Evolutionary conservation across 1,140 invertebrate genomes (phyloP), one percentile per base, ranked within the genome.

Genomic region (Hyphantria cunea): DNA sequence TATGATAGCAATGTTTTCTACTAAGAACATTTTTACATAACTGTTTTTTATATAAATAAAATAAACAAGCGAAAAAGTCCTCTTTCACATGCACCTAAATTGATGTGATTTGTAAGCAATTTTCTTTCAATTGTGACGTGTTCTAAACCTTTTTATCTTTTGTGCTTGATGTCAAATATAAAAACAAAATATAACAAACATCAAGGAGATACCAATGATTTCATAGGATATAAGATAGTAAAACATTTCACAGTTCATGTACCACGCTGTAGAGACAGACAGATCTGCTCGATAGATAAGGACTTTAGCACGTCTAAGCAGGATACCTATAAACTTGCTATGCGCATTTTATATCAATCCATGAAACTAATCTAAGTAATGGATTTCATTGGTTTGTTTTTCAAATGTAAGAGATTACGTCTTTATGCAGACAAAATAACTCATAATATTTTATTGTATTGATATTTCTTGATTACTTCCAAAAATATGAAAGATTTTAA

Each of bases 331-430:
- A 55, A 14, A 55, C 17, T 11, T 34, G 13, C 53, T 32, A 47
- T 55, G 53, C 53, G 42, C 53, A 55, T 55, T 55, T 55, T 55
- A 55, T 55, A 55, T 55, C 53, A 55, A 55, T 55, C 42, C 33
- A 34, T 34, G 12, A 39, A 55, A 55, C 53, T 55, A 55, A 55
- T 55, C 42, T 12, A 33, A 47, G n/a, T n/a, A n/a, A n/a, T n/a
- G n/a, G n/a, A n/a, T n/a, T n/a, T n/a, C n/a, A n/a, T n/a, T n/a
- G n/a, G n/a, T n/a, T n/a, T n/a, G n/a, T n/a, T n/a, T n/a, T n/a
- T n/a, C n/a, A n/a, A n/a, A n/a, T n/a, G n/a, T n/a, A n/a, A n/a
- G n/a, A n/a, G n/a, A n/a, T n/a, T n/a, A n/a, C n/a, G n/a, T n/a
- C n/a, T n/a, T n/a, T n/a, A n/a, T n/a, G n/a, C n/a, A n/a, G n/a